Evolutionary conservation across 2,113 vertebrate species (phyloP).

Genomic region (Casuarius casuarius): DNA sequence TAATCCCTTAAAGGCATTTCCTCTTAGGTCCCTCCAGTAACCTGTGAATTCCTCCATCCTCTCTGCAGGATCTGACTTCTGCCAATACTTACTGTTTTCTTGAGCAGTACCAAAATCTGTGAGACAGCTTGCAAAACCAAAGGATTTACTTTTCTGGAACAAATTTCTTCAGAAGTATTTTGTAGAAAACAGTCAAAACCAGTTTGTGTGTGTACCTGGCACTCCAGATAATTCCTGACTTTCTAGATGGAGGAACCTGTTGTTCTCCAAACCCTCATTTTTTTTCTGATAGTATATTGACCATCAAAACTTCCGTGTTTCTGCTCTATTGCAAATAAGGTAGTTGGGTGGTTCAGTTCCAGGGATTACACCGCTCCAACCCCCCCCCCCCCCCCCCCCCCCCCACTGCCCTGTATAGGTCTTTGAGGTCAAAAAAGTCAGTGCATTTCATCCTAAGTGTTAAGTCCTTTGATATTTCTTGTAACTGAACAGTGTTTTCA

Average conservation of each 20-base stretch:
- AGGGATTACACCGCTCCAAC: neutral
- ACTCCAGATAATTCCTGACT: neutral
- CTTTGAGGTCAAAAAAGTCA: neutral
- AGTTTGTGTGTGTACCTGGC: neutral
- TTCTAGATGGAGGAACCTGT: neutral
- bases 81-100: neutral
- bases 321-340: neutral
- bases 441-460: neutral
- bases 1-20: neutral
- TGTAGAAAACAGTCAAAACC: neutral
- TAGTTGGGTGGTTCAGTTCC: neutral
- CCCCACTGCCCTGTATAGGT: rapidly evolving
- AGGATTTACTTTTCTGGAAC: neutral
- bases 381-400: too few relatives aligned
- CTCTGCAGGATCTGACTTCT: neutral
- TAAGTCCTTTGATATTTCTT: neutral
- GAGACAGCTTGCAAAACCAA: neutral
- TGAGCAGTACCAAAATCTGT: neutral
- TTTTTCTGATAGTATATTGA: neutral
- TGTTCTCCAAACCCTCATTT: neutral
- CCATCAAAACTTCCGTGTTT: neutral
- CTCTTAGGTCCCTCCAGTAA: neutral
- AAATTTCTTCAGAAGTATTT: neutral
- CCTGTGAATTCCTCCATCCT: neutral
- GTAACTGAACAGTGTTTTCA: neutral